These are phyloP conservation scores for Gambusia holbrooki DNA, from an alignment of 2,113 vertebrate species.

Conservation along the genomic window DNA sequence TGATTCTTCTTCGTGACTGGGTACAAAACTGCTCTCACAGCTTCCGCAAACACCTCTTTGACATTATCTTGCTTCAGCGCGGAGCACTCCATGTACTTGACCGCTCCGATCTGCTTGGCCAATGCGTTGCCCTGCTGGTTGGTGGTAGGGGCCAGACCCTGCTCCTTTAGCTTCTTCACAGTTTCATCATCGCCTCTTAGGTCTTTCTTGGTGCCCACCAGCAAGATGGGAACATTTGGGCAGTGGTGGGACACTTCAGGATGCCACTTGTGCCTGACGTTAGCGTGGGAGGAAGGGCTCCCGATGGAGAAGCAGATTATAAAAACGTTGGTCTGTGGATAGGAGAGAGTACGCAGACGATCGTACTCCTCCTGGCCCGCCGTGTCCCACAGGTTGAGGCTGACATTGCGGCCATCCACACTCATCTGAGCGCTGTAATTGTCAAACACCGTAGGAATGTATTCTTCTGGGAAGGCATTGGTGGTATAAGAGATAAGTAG, in stretches of 20 bases:
- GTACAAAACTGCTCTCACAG: constrained; percentile 90
- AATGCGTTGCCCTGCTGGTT: constrained; percentile 88
- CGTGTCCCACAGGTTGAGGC: constrained; percentile 95
- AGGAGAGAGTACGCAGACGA: constrained; percentile 90
- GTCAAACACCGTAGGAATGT: constrained; percentile 95
- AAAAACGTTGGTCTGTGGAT: constrained; percentile 92
- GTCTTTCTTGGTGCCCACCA: constrained; percentile 94
- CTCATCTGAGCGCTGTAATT: constrained; percentile 96
- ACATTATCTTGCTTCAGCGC: constrained; percentile 90
- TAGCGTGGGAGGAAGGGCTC: constrained; percentile 92
- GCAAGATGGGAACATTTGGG: constrained; percentile 89
- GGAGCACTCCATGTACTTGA: constrained; percentile 95
- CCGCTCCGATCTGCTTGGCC: constrained; percentile 91
- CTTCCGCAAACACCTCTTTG: constrained; percentile 90
- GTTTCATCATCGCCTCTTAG: constrained; percentile 88
- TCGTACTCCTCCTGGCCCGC: constrained; percentile 95
- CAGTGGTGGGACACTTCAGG: constrained; percentile 94
- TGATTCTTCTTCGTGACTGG: constrained; percentile 89
- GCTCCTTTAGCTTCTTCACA: constrained; percentile 93
- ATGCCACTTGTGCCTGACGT: constrained; percentile 94
- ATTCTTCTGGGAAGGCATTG: constrained; percentile 93
- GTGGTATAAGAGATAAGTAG: constrained; percentile 95
- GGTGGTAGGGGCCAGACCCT: constrained; percentile 87
- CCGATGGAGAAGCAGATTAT: constrained; percentile 94
- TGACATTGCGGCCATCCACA: constrained; percentile 91